phyloP scores from a whole-genome alignment of 1,140 invertebrate species.

The Drosophila yakuba region DNA sequence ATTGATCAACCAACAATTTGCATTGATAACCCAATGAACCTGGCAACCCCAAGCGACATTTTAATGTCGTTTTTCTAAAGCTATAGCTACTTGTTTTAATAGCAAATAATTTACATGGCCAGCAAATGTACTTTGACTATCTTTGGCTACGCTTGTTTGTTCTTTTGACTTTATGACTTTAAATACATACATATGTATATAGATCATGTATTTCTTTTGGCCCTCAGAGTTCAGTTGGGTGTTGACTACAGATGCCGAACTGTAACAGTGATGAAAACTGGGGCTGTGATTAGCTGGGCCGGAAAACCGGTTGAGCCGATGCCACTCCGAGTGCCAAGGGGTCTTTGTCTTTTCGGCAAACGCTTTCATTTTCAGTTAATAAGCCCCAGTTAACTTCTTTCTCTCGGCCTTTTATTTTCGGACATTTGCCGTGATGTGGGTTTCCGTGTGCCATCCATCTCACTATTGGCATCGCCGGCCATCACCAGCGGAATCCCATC shows the following conservation, averaged over 20 bases:
- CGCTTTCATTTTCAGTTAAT: conserved; percentile 83
- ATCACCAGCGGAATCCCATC: conserved; percentile 2
- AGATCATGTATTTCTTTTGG: neutral
- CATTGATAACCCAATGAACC: conserved; percentile 12
- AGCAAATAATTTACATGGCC: too few species aligned
- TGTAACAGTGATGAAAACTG: conserved; percentile 42
- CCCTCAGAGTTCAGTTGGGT: conserved; percentile 38
- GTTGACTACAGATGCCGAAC: conserved; percentile 28
- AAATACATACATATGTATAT: too few species aligned
- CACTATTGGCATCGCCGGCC: conserved; percentile 57
- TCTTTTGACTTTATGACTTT: too few species aligned
- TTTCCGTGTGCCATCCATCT: conserved; percentile 80
- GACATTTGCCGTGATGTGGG: conserved; percentile 69
- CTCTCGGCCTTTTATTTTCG: conserved; percentile 42
- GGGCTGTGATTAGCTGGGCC: conserved; percentile 36
- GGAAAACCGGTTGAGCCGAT: conserved; percentile 63
- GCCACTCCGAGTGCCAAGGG: conserved; percentile 13
- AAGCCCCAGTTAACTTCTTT: conserved; percentile 81
- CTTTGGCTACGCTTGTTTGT: too few species aligned
- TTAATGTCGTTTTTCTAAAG: conserved; percentile 5
- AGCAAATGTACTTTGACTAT: too few species aligned
- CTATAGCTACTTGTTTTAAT: neutral
- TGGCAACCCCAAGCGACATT: conserved; percentile 18
- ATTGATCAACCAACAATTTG: neutral
- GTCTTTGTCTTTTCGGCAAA: conserved; percentile 63